A percentile compares a stretch with the other conserved stretches of the same genome.
Evolutionary conservation across 2,113 vertebrate genomes (phyloP).

Genomic region (Pelmatolapia mariae): DNA sequence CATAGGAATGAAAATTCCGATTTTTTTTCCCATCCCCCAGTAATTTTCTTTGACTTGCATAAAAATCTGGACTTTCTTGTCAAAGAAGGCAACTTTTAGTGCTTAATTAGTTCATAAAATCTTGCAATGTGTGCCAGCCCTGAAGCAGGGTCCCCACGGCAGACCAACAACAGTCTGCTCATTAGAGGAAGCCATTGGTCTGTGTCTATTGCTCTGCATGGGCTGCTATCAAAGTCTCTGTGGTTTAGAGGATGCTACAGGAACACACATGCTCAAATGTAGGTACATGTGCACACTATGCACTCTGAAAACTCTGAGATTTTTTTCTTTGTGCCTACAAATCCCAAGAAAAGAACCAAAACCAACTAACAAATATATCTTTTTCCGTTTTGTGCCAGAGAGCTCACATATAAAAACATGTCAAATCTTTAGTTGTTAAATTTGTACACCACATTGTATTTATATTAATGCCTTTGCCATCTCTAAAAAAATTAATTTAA

Average conservation of each 20-base stretch:
- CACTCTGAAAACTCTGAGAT: not conserved
- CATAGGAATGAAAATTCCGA: not conserved
- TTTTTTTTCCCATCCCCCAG: not conserved
- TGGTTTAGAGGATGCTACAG: slow-evolving; percentile 2
- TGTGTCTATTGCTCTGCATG: slow-evolving; percentile 50
- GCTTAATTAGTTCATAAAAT: slow-evolving; percentile 48
- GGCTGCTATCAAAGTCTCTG: slow-evolving; percentile 25
- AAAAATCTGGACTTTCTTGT: not conserved
- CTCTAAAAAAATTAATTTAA: not conserved
- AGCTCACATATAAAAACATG: not conserved
- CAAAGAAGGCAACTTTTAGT: slow-evolving; percentile 27
- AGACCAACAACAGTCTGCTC: slow-evolving; percentile 59
- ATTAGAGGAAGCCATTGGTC: slow-evolving; percentile 61
- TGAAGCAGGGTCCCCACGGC: slow-evolving; percentile 40
- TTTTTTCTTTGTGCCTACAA: not conserved
- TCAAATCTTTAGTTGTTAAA: not conserved
- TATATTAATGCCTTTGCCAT: not conserved
- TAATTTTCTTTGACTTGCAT: not conserved
- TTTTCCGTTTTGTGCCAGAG: not conserved
- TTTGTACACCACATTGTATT: not conserved
- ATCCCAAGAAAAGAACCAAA: not conserved
- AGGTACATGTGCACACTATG: not conserved
- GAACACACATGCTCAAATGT: not conserved
- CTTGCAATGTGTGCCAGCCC: not conserved
- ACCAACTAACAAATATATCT: not conserved